Percentiles rank a stretch among this genome's conserved stretches.
Conservation (phyloP, 2,797 vertebrate genomes). For the Vultur gryphus region DNA sequence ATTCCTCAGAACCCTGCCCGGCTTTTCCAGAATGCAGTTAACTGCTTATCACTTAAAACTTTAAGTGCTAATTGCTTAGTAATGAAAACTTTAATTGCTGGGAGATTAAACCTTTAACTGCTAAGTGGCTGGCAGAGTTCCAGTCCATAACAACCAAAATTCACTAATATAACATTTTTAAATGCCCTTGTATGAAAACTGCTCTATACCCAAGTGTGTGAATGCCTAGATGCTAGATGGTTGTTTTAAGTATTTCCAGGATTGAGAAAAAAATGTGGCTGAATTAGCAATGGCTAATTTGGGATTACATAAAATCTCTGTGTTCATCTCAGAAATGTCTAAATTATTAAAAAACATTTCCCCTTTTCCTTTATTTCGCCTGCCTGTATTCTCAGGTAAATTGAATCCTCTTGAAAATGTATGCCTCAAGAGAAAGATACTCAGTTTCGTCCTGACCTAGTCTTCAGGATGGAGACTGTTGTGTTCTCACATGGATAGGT, state of each 20-base stretch:
- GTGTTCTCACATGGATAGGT: not conserved
- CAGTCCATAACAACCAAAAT: conserved; percentile 44
- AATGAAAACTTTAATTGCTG: conserved; percentile 58
- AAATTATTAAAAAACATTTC: not conserved
- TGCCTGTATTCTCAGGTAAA: not conserved
- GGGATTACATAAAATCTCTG: not conserved
- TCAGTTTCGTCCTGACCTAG: not conserved
- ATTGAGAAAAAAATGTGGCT: not conserved
- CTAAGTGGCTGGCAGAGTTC: conserved; percentile 22
- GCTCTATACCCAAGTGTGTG: not conserved
- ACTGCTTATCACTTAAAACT: conserved; percentile 48
- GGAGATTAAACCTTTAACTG: conserved; percentile 52
- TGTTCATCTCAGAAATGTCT: not conserved
- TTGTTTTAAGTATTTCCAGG: not conserved
- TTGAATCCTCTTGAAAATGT: not conserved
- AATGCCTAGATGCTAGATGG: not conserved
- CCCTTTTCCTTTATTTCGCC: not conserved
- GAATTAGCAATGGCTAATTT: not conserved
- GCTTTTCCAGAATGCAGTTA: conserved; percentile 1
- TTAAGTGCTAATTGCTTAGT: conserved; percentile 50
- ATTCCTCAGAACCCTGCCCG: not conserved
- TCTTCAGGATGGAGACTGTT: not conserved
- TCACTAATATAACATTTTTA: not conserved
- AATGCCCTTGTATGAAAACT: not conserved
- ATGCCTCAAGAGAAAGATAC: not conserved